Conservation (phyloP, 1,140 invertebrate species). For the Sesamia nonagrioides region DNA sequence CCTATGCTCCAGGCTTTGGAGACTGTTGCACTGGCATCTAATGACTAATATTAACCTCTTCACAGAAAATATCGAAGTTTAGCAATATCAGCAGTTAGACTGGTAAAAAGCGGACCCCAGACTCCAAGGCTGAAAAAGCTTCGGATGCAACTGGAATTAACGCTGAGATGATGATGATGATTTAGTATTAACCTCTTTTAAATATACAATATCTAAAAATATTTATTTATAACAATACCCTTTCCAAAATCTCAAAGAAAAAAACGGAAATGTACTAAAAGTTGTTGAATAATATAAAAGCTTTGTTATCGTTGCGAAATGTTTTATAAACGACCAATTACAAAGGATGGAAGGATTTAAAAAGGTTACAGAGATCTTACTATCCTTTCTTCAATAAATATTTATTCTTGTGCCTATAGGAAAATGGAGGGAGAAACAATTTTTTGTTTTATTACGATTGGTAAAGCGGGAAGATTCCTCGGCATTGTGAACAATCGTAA, state of each 20-base stretch:
- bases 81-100: no score
- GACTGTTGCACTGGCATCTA: no score
- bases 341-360: constrained; percentile 28
- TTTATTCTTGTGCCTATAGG: constrained; percentile 24
- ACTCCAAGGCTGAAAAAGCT: no score
- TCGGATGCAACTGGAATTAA: no score
- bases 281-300: constrained; percentile 23
- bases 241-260: neutral
- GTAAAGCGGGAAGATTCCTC: constrained; percentile 30
- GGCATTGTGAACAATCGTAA: constrained; percentile 27
- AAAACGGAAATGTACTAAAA: constrained; percentile 19
- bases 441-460: constrained; percentile 34
- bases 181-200: no score
- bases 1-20: no score
- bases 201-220: no score
- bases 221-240: no score
- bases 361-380: constrained; percentile 18
- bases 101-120: no score
- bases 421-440: constrained; percentile 38
- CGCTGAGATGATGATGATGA: no score
- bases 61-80: no score
- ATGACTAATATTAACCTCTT: no score
- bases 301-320: constrained; percentile 28
- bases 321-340: constrained; percentile 37
- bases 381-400: constrained; percentile 29